Evolutionary conservation across 2,113 vertebrate genomes (phyloP).

Genomic region (Neoarius graeffei): DNA sequence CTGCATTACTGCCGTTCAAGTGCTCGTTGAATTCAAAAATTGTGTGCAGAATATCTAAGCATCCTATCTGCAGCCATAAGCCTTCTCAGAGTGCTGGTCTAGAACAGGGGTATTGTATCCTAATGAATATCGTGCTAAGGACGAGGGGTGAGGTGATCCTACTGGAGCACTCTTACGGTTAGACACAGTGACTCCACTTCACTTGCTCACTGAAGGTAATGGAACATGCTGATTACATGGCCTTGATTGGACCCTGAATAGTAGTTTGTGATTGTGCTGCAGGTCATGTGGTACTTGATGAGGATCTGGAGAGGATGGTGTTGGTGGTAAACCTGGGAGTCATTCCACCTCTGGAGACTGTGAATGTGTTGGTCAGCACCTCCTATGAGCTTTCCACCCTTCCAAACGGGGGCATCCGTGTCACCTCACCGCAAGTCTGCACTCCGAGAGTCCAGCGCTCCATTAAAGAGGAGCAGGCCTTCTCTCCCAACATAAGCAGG

Average conservation of each 20-base stretch:
- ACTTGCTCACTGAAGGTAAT: background rate
- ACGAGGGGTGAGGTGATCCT: background rate
- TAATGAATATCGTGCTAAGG: background rate
- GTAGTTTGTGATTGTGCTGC: conserved; percentile 21
- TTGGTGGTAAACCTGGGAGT: conserved; percentile 88
- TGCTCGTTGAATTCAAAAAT: background rate
- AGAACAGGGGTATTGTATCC: background rate
- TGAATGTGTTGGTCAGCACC: conserved; percentile 89
- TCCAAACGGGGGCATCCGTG: conserved; percentile 82
- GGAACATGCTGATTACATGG: background rate
- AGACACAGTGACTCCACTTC: background rate
- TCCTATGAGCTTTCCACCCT: conserved; percentile 90
- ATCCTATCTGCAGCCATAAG: background rate
- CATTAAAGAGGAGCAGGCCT: conserved; percentile 71
- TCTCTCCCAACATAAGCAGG: conserved; percentile 74
- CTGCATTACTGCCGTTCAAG: background rate
- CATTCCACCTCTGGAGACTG: conserved; percentile 84
- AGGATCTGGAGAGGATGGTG: conserved; percentile 86
- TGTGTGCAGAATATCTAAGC: background rate
- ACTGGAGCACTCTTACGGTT: background rate
- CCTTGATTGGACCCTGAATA: conserved; percentile 7
- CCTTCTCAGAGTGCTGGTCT: background rate
- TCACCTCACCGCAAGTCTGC: conserved; percentile 84
- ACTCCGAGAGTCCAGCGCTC: conserved; percentile 82
- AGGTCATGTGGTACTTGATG: conserved; percentile 85